These are phyloP conservation scores for Epiperipatus broadwayi DNA, from an alignment of 2,888 invertebrate species.

Conservation along the genomic window DNA sequence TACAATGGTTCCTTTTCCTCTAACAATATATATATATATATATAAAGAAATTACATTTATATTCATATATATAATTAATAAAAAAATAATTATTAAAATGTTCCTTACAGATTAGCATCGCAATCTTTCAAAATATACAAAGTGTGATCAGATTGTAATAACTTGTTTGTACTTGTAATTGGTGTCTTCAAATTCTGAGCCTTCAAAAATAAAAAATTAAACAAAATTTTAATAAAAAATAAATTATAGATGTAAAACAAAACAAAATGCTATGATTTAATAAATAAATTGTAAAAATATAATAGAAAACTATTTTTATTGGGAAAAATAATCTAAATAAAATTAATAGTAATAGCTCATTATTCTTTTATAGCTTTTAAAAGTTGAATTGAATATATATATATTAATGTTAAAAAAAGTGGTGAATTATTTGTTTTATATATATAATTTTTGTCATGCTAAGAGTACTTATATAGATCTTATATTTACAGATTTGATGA, in stretches of 20 bases:
- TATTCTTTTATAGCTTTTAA: no score
- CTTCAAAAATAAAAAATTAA: constrained; percentile 18
- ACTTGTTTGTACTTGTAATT: constrained; percentile 26
- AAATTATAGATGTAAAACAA: constrained; percentile 6
- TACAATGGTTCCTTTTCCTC: constrained; percentile 36
- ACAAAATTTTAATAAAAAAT: constrained; percentile 1
- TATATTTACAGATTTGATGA: no score
- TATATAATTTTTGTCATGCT: no score
- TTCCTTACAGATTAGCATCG: constrained; percentile 21
- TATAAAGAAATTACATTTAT: neutral
- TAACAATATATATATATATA: constrained; percentile 16
- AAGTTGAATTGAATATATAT: no score
- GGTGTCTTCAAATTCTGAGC: constrained; percentile 26
- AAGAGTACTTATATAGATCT: no score
- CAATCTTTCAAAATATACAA: constrained; percentile 28
- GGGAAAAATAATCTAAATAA: no score
- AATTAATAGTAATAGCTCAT: no score
- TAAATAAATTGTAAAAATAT: no score
- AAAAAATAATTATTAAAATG: neutral
- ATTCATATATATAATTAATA: neutral
- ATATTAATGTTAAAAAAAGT: no score
- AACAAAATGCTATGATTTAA: no score
- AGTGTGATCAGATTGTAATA: constrained; percentile 25
- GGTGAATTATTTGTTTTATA: no score
- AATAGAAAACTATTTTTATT: no score